A percentile compares a stretch with the other conserved stretches of the same genome.
phyloP scores from a whole-genome alignment of 2,888 invertebrate genomes.

The Timema cristinae region DNA sequence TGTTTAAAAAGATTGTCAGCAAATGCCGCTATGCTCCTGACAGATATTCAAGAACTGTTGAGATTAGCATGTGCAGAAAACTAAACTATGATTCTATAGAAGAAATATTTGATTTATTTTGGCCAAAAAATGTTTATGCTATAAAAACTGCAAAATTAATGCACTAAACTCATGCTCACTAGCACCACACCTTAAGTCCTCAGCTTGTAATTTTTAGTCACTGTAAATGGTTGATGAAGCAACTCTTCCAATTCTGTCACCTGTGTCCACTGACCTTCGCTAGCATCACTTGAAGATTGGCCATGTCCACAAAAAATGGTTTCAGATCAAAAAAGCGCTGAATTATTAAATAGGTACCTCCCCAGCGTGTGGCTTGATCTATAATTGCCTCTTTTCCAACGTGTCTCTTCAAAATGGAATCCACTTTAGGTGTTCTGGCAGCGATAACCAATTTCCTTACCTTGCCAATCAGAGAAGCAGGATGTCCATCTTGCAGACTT shows the following conservation, averaged over 20 bases:
- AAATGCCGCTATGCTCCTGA: no score
- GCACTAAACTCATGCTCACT: no score
- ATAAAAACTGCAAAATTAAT: no score
- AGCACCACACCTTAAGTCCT: background rate
- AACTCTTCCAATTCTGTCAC: conserved; percentile 7
- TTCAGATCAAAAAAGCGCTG: background rate
- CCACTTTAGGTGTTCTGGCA: conserved; percentile 5
- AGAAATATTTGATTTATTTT: no score
- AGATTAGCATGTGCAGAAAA: no score
- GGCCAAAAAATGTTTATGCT: no score
- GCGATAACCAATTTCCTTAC: conserved; percentile 1
- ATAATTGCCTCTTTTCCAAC: background rate
- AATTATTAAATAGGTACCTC: background rate
- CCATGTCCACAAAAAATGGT: conserved; percentile 4
- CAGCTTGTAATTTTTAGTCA: background rate
- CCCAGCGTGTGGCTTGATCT: conserved; percentile 4
- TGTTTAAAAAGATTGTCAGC: no score
- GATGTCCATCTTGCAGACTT: background rate
- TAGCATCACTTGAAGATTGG: conserved; percentile 3
- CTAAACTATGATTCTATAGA: no score
- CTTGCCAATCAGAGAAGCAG: background rate
- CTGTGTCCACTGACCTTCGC: background rate
- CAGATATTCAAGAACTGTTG: no score
- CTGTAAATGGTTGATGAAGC: conserved; percentile 10
- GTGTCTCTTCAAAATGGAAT: conserved; percentile 5